These are phyloP conservation scores for Anastrepha ludens DNA, from an alignment of 1,140 invertebrate species.

Conservation along the genomic window DNA sequence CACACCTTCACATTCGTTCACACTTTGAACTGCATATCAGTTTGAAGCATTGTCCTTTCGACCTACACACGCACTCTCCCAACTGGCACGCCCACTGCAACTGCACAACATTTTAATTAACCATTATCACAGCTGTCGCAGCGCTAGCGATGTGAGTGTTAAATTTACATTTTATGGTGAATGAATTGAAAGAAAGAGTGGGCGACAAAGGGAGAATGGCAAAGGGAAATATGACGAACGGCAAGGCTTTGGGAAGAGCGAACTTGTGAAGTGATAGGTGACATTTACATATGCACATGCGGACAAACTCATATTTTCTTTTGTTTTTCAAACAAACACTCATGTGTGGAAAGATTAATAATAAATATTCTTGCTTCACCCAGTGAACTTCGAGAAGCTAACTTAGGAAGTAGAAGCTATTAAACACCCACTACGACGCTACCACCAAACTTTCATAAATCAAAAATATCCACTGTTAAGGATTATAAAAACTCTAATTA, in stretches of 20 bases:
- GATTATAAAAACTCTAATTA: too few relatives aligned
- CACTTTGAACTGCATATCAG: constrained; percentile 24
- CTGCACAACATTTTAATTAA: constrained; percentile 55
- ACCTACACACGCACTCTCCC: not conserved
- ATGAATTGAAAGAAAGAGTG: not conserved
- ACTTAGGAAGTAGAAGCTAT: too few relatives aligned
- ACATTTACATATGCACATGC: constrained; percentile 22
- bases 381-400: not conserved
- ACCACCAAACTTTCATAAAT: too few relatives aligned
- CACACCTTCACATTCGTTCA: constrained; percentile 17
- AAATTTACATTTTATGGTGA: constrained; percentile 16
- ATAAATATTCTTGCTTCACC: not conserved
- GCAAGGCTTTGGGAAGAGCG: not conserved
- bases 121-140: constrained; percentile 56
- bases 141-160: constrained; percentile 40
- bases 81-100: constrained; percentile 14
- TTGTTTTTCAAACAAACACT: constrained; percentile 49
- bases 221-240: not conserved
- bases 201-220: not conserved
- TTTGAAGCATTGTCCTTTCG: not conserved
- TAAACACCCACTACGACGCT: too few relatives aligned
- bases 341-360: constrained; percentile 37
- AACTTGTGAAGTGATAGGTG: constrained; percentile 47
- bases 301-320: not conserved
- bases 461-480: too few relatives aligned